These are phyloP conservation scores for Vidua chalybeata DNA, from an alignment of 2,113 vertebrate species.

Conservation along the genomic window DNA sequence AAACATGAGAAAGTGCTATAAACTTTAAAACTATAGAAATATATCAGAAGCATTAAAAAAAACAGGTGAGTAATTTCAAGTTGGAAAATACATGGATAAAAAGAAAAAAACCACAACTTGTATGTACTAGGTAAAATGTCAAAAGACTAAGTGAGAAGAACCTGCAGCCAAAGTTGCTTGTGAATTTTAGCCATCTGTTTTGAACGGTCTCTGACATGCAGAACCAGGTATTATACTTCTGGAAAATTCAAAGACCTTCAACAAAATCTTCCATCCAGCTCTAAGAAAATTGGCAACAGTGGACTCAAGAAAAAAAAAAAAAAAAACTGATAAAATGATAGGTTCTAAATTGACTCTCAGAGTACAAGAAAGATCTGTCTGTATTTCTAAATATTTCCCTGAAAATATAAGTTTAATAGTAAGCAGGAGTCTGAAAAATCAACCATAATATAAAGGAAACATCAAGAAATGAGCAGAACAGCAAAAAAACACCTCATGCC, in stretches of 20 bases:
- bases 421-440: neutral
- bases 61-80: neutral
- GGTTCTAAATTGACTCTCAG: neutral
- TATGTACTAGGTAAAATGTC: neutral
- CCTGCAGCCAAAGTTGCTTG: neutral
- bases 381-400: neutral
- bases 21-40: neutral
- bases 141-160: neutral
- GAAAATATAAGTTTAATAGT: neutral
- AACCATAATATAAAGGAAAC: neutral
- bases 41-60: neutral
- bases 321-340: neutral
- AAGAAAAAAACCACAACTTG: rapidly evolving
- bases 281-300: neutral
- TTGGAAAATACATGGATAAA: neutral
- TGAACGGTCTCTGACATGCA: neutral
- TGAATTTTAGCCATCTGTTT: neutral
- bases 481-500: neutral
- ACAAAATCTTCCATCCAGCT: neutral
- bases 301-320: neutral
- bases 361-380: neutral
- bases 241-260: neutral
- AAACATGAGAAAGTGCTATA: neutral
- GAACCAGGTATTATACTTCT: neutral
- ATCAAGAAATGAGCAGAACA: neutral